Evolutionary conservation across 1,140 invertebrate genomes (phyloP).

Genomic region (Procambarus clarkii): DNA sequence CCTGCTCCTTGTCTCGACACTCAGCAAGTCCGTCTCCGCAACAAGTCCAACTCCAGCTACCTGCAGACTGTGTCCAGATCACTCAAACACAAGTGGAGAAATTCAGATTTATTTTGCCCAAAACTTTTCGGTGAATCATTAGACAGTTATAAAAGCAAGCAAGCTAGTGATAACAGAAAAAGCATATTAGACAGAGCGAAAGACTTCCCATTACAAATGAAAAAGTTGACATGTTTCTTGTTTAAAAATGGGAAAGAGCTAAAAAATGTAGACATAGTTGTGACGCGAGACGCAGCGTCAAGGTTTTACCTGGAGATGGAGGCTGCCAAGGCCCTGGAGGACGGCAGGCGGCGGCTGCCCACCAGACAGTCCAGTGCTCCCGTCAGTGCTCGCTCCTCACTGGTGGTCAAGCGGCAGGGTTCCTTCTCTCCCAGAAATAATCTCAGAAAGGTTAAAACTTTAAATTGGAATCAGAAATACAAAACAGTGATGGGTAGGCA

Average conservation of each 20-base stretch:
- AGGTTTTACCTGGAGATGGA: conserved; percentile 39
- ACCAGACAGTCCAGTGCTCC: background rate
- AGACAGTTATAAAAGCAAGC: background rate
- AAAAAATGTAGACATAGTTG: background rate
- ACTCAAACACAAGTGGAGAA: conserved; percentile 39
- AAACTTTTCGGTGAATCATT: conserved; percentile 21
- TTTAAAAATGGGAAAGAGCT: conserved; percentile 10
- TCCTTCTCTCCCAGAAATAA: conserved; percentile 30
- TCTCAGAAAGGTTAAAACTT: background rate
- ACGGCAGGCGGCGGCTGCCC: background rate
- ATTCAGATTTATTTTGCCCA: conserved; percentile 31
- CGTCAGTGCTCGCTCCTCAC: background rate
- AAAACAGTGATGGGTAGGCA: conserved; percentile 19
- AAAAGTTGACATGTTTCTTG: conserved; percentile 28
- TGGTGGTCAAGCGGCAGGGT: conserved; percentile 9
- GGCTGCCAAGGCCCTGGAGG: background rate
- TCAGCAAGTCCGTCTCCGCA: background rate
- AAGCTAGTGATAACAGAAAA: conserved; percentile 14
- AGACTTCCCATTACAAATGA: conserved; percentile 15
- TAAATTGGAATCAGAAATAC: conserved; percentile 53
- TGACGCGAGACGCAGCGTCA: background rate
- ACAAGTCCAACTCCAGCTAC: background rate
- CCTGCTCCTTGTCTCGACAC: background rate
- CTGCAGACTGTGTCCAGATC: background rate
- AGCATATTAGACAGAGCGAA: conserved; percentile 27